Base-by-base conservation (phyloP, 1,140 invertebrate species). In the Pemphigus obesinymphae region DNA sequence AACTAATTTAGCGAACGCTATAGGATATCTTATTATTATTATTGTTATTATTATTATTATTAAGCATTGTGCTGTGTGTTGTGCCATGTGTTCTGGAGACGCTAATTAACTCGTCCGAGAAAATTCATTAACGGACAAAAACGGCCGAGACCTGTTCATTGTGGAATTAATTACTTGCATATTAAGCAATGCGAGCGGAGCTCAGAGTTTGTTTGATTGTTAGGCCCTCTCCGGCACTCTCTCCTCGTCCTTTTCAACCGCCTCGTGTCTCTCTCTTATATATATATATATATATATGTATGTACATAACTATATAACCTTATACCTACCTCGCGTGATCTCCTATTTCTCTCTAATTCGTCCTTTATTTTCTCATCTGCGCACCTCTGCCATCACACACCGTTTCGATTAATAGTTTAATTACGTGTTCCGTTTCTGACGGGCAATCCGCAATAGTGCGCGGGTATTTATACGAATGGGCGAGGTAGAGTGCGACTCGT, bases 31-130 rank as follows among this genome's bases (percentile, higher is more conserved):
- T 75, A 48, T 34, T 48, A 73, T 73, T 43, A 72, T 48, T 48
- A 48, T 23, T 68, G 15, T 29, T 75, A 75, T 73, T 73, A 53
- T 34, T 73, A 50, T 78, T 78, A 78, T 78, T 73, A 45, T 80
- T 78, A 58, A 55, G 50, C 75, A 55, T 78, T 78, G 53, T 78
- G 53, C 40, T 78, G n/a, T 11, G 43, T 13, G 43, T n/a, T n/a
- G 45, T 78, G 50, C 50, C 73, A 58, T 80, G 76, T 80, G 76
- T 80, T 80, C 63, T 45, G 76, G 45, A 80, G 37, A 80, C 76
- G 76, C 76, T 80, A 80, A 80, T 80, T 80, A 63, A 80, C 76
- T 80, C 76, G 76, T 80, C 76, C 76, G 26, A 63, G 76, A 80
- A 80, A 63, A 63, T 63, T 80, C 55, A 63, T 80, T 80, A 80